A percentile compares a stretch with the other conserved stretches of the same genome.
phyloP scores from a whole-genome alignment of 2,888 invertebrate genomes.

The Odontothrips loti region DNA sequence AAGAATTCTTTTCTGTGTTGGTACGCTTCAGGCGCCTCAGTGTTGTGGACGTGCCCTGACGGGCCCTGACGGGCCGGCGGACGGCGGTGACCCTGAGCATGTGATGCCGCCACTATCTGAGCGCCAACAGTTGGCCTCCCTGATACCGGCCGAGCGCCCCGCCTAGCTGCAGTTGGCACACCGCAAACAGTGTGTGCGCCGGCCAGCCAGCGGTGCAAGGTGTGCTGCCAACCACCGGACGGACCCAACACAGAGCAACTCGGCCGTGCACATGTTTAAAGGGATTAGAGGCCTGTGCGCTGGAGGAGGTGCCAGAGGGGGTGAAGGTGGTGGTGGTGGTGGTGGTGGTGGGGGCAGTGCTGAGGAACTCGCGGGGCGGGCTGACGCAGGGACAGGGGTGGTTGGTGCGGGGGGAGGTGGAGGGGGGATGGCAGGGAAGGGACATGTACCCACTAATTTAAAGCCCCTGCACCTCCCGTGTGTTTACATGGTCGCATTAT shows the following conservation, averaged over 20 bases:
- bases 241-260: background rate
- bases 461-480: slow-evolving; percentile 20
- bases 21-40: too few species aligned
- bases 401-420: background rate
- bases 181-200: background rate
- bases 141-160: too few species aligned
- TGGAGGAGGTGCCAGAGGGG: background rate
- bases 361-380: background rate
- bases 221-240: background rate
- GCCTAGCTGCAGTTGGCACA: background rate
- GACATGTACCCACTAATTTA: slow-evolving; percentile 22
- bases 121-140: background rate
- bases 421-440: background rate
- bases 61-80: too few species aligned
- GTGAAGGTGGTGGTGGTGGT: background rate
- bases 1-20: too few species aligned
- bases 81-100: too few species aligned
- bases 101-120: background rate
- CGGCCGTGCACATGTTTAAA: background rate
- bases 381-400: background rate
- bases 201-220: background rate
- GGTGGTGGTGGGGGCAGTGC: background rate
- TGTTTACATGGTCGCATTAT: slow-evolving; percentile 18
- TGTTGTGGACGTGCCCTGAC: too few species aligned
- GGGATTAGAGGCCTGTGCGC: background rate